Evolutionary conservation across 2,113 vertebrate species (phyloP), one percentile per base, ranked within the genome.

Genomic region (Procavia capensis): DNA sequence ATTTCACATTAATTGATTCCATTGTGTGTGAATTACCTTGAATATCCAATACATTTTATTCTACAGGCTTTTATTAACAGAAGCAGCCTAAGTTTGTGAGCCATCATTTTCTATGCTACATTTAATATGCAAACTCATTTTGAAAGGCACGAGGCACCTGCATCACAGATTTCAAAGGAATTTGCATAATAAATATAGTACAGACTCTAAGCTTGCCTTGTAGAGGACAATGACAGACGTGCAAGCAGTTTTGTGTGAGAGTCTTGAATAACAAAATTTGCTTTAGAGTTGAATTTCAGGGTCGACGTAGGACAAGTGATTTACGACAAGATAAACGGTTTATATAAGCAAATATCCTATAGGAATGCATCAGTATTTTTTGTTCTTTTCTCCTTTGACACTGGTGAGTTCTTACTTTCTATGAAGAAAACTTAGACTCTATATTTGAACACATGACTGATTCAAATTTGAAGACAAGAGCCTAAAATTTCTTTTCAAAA

Each of bases 121-220:
- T 98, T 98, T 96, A 96, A 98, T 98, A 98, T 97, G 97, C 83
- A 98, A 98, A 98, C 98, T 98, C 92, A n/a, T 79, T 97, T 97
- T 98, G 90, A 98, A 98, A 98, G 97, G 95, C 97, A 72, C 96
- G 87, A 14, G 97, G 97, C 97, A 98, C 96, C 94, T 98, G 92
- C 57, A 81, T 97, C 88, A 97, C 95, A 97, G 93, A 91, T 98
- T 98, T 98, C 98, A 96, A 97, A 98, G 94, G 96, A 96, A 96
- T 98, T 98, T 98, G 95, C 97, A 96, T 96, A 97, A 97, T 97
- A 97, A 97, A 97, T 98, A 96, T 97, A 97, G 96, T 90, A 95
- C 72, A 95, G 72, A 82, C 34, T 98, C 96, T 96, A 98, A 98
- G 94, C 95, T 91, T 96, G 79, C 34, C 92, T 98, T 98, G 97